These are phyloP conservation scores for Noctua pronuba DNA, from an alignment of 2,888 invertebrate species.

Conservation along the genomic window DNA sequence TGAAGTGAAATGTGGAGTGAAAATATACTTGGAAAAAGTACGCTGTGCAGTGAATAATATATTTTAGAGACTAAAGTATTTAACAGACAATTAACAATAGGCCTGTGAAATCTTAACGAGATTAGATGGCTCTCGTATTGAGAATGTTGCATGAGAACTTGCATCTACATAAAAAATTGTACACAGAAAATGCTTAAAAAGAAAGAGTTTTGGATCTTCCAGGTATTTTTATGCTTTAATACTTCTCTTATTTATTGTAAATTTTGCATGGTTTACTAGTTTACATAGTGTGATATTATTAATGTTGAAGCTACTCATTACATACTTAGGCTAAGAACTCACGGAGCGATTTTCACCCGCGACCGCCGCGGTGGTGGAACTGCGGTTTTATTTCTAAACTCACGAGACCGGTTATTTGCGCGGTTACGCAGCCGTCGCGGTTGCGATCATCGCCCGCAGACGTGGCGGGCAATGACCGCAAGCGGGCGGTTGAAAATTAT, in stretches of 20 bases:
- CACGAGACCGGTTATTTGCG: too few species aligned
- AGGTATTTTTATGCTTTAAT: constrained; percentile 5
- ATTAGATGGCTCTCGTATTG: not conserved
- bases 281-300: not conserved
- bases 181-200: not conserved
- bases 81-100: not conserved
- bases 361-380: too few species aligned
- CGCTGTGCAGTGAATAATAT: not conserved
- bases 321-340: too few species aligned
- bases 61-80: not conserved
- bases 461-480: too few species aligned
- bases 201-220: not conserved
- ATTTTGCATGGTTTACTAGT: not conserved
- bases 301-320: not conserved
- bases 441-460: too few species aligned
- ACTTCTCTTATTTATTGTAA: not conserved
- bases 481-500: too few species aligned
- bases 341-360: too few species aligned
- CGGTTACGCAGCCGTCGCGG: too few species aligned
- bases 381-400: too few species aligned
- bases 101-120: not conserved
- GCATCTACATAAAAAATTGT: not conserved
- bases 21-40: constrained; percentile 18
- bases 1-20: not conserved
- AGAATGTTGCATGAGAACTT: constrained; percentile 14